A percentile compares a stretch with the other conserved stretches of the same genome.
These are phyloP conservation scores for Sycophaga agraensis DNA, from an alignment of 1,140 invertebrate genomes.

Conservation along the genomic window DNA sequence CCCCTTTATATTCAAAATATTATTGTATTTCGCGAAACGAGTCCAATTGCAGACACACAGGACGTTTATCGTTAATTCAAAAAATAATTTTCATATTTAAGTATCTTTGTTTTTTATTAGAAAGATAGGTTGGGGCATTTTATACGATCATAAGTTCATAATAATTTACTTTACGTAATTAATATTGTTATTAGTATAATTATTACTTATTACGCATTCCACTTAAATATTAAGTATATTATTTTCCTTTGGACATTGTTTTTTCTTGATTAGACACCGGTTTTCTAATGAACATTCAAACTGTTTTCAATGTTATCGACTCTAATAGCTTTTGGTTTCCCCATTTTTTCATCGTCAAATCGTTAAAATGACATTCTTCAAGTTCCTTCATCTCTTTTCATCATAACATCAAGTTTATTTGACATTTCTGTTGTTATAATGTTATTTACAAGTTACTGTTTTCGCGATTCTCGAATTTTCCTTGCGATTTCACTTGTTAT, in stretches of 20 bases:
- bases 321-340: slow-evolving; percentile 8
- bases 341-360: slow-evolving; percentile 14
- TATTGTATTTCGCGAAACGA: neutral
- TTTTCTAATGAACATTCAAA: slow-evolving; percentile 12
- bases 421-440: slow-evolving; percentile 15
- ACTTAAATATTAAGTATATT: slow-evolving; percentile 20
- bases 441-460: slow-evolving; percentile 21
- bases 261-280: slow-evolving; percentile 14
- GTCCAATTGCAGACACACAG: slow-evolving; percentile 1
- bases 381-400: slow-evolving; percentile 34
- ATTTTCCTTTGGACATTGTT: slow-evolving; percentile 26
- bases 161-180: slow-evolving; percentile 33
- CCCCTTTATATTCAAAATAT: neutral
- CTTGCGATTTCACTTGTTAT: slow-evolving; percentile 27
- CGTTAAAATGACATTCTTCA: slow-evolving; percentile 30
- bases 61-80: slow-evolving; percentile 45
- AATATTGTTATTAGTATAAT: slow-evolving; percentile 26
- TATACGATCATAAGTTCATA: slow-evolving; percentile 37
- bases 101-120: slow-evolving; percentile 38
- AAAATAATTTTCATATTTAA: slow-evolving; percentile 44
- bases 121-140: slow-evolving; percentile 48
- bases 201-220: slow-evolving; percentile 18
- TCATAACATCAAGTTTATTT: slow-evolving; percentile 4
- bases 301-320: neutral
- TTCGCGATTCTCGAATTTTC: slow-evolving; percentile 30